phyloP scores from a whole-genome alignment of 2,888 invertebrate species.

The Sphecodes monilicornis region DNA sequence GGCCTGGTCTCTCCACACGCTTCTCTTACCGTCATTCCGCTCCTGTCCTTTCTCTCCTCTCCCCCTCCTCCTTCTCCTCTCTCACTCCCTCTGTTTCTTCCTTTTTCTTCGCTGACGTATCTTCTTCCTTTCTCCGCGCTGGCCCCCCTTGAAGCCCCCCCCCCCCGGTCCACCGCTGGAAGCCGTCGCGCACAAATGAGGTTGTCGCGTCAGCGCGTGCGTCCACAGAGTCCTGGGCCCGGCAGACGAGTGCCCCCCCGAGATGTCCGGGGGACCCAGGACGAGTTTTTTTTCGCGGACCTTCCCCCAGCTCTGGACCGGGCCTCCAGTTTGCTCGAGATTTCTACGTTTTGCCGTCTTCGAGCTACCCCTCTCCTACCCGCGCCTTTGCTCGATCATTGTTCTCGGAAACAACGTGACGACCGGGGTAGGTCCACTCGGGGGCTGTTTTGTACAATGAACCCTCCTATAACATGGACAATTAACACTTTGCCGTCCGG shows the following conservation, averaged over 20 bases:
- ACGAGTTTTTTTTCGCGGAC: slow-evolving; percentile 70
- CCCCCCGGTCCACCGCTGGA: slow-evolving; percentile 55
- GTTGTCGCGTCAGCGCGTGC: slow-evolving; percentile 82
- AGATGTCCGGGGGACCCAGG: slow-evolving; percentile 48
- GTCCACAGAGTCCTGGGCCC: slow-evolving; percentile 52
- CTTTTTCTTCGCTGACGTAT: neutral
- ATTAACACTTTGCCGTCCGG: no score
- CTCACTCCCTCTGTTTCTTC: no score
- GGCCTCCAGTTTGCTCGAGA: slow-evolving; percentile 55
- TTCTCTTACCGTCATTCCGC: slow-evolving; percentile 20
- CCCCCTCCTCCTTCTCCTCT: neutral
- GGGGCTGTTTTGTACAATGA: neutral
- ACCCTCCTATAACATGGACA: neutral
- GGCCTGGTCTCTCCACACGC: neutral
- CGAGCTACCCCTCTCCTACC: slow-evolving; percentile 28
- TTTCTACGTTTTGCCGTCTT: slow-evolving; percentile 69
- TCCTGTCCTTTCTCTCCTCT: slow-evolving; percentile 9
- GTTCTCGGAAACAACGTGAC: slow-evolving; percentile 64
- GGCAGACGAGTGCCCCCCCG: slow-evolving; percentile 45
- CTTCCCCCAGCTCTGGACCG: slow-evolving; percentile 30
- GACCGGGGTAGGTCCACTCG: slow-evolving; percentile 6
- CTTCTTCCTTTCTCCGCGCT: slow-evolving; percentile 35
- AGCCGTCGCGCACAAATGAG: slow-evolving; percentile 83
- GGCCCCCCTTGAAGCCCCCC: neutral
- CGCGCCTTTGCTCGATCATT: slow-evolving; percentile 61